Evolutionary conservation across 2,888 invertebrate species (phyloP).

Genomic region (Anaspis maculata): DNA sequence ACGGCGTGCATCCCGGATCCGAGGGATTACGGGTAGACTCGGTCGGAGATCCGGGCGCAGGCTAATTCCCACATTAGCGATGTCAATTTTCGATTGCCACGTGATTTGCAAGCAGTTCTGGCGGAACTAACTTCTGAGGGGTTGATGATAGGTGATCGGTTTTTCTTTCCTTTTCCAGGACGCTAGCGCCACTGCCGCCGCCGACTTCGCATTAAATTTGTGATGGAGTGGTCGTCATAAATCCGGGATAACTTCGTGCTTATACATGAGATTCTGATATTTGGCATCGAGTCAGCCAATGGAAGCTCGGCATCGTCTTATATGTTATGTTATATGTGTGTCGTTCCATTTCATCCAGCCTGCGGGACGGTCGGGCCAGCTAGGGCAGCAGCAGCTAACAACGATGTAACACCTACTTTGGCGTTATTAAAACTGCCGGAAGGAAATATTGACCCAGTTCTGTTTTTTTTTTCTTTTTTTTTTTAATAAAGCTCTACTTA

Average conservation of each 20-base stretch:
- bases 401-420: slow-evolving; percentile 28
- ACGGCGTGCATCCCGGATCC: slow-evolving; percentile 2
- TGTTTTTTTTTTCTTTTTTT: no score
- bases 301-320: slow-evolving; percentile 18
- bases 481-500: neutral
- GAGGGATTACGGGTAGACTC: no score
- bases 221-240: slow-evolving; percentile 28
- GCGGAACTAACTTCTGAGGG: no score
- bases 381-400: slow-evolving; percentile 11
- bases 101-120: no score
- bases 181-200: no score
- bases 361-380: no score
- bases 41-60: no score
- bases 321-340: slow-evolving; percentile 20
- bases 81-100: no score
- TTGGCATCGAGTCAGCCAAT: slow-evolving; percentile 29
- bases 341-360: slow-evolving; percentile 20
- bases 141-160: no score
- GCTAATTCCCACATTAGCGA: no score
- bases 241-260: slow-evolving; percentile 30
- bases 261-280: slow-evolving; percentile 31
- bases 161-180: no score
- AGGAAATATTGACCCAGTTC: no score
- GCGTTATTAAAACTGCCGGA: slow-evolving; percentile 20
- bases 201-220: slow-evolving; percentile 15